These are phyloP conservation scores for Thaleichthys pacificus DNA, from an alignment of 2,797 vertebrate species.

Conservation along the genomic window DNA sequence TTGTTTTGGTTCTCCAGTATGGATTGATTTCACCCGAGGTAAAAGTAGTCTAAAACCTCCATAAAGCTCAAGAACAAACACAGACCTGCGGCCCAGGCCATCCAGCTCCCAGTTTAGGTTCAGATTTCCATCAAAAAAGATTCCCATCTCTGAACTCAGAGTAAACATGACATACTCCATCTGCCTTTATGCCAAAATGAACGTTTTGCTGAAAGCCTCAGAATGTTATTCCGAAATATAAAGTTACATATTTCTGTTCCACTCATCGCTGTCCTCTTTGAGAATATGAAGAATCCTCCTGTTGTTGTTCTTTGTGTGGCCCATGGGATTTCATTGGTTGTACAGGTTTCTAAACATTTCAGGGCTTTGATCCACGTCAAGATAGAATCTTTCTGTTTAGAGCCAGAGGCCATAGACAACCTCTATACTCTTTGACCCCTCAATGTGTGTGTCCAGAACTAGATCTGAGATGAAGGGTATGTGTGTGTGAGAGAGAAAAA, in stretches of 20 bases:
- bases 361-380: slow-evolving; percentile 4
- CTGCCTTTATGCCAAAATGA: slow-evolving; percentile 50
- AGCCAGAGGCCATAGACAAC: not conserved
- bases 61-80: slow-evolving; percentile 62
- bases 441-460: not conserved
- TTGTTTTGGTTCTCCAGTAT: slow-evolving; percentile 66
- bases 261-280: slow-evolving; percentile 48
- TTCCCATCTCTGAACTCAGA: slow-evolving; percentile 69
- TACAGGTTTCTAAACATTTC: slow-evolving; percentile 12
- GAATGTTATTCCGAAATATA: slow-evolving; percentile 45
- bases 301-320: slow-evolving; percentile 31
- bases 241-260: slow-evolving; percentile 42
- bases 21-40: slow-evolving; percentile 69
- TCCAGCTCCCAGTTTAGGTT: slow-evolving; percentile 59
- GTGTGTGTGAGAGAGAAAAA: not conserved
- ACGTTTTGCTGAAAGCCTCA: slow-evolving; percentile 52
- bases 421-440: not conserved
- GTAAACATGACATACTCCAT: slow-evolving; percentile 69
- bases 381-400: not conserved
- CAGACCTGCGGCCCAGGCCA: slow-evolving; percentile 52
- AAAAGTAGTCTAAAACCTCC: slow-evolving; percentile 59
- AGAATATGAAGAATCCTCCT: slow-evolving; percentile 24
- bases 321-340: slow-evolving; percentile 4
- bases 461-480: not conserved
- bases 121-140: slow-evolving; percentile 68